Base-by-base conservation (phyloP, 2,888 invertebrate genomes). In the Rhamnusium bicolor region DNA sequence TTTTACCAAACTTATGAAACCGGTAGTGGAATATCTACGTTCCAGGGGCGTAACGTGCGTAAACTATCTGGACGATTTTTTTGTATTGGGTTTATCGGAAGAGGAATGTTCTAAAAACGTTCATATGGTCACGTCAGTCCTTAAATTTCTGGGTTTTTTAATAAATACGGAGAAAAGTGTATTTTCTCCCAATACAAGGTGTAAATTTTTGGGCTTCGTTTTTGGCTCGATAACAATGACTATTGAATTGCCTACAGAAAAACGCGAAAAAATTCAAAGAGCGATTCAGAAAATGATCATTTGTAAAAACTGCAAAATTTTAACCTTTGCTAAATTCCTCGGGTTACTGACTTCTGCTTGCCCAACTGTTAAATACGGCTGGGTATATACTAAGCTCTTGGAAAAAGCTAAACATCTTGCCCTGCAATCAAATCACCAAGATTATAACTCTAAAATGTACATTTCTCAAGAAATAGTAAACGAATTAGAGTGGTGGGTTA, bases 131-230 rank as follows among this genome's bases (percentile, higher is more conserved):
- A 14, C 10, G 6, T 18, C n/a, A 7, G 1, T 46, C 4, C 21
- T 54, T 7, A 19, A n/a, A 6, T 40, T 8, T n/a, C 18, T 70
- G 10, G 69, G 63, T 10, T 63, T 63, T 40, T 49, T 63, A 16
- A 62, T 70, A 14, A 70, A 70, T 10, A 19, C 7, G 8, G 24
- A 70, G 40, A 70, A 70, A 63, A 62, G 63, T 54, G 21, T 40
- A 21, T 21, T 69, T 47, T 27, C 24, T 49, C 58, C 47, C 24
- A 32, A 10, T 14, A 69, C 61, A 61, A 49, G 14, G 14, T 47
- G 16, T 21, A 68, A 27, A 49, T 68, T 49, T 47, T 29, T 68
- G 8, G 68, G 68, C 12, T 58, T 60, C 18, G 24, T 68, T 5
- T 68, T 56, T 8, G 18, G 60, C 19, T 18, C 5, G 5, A 4